A percentile compares a stretch with the other conserved stretches of the same genome.
Conservation (phyloP, 2,888 invertebrate species). For the Notodonta ziczac region DNA sequence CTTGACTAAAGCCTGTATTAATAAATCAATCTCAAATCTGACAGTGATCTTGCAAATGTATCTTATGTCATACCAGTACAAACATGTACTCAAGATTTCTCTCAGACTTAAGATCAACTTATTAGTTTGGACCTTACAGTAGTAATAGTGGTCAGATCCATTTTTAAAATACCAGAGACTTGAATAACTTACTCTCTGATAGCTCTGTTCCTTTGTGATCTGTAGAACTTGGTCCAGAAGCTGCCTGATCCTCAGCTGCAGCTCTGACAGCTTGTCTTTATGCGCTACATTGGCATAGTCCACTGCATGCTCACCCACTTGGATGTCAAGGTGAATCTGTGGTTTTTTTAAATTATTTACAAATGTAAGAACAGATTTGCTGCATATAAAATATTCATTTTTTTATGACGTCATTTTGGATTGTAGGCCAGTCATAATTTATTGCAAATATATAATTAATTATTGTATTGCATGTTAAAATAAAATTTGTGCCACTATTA, state of each 20-base stretch:
- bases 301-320: conserved; percentile 99
- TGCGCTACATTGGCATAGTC: conserved; percentile 99
- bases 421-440: too few species aligned
- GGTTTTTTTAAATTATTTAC: background rate
- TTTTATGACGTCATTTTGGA: background rate
- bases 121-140: too few species aligned
- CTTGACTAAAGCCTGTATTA: too few species aligned
- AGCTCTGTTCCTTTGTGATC: conserved; percentile 99
- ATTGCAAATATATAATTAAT: too few species aligned
- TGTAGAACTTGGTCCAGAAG: conserved; percentile 99
- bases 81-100: too few species aligned
- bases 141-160: too few species aligned
- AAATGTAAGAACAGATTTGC: background rate
- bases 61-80: too few species aligned
- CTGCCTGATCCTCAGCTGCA: conserved; percentile 97
- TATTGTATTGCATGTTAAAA: too few species aligned
- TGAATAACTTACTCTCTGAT: conserved; percentile 92
- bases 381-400: background rate
- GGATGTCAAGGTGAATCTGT: conserved; percentile 97
- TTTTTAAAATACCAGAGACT: background rate
- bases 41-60: too few species aligned
- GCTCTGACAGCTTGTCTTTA: conserved; percentile 97
- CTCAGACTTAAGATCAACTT: too few species aligned
- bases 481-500: too few species aligned
- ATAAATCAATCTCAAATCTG: too few species aligned